These are phyloP conservation scores for Patiria miniata DNA, from an alignment of 35 echinoderm and acorn worm species.

Conservation along the genomic window DNA sequence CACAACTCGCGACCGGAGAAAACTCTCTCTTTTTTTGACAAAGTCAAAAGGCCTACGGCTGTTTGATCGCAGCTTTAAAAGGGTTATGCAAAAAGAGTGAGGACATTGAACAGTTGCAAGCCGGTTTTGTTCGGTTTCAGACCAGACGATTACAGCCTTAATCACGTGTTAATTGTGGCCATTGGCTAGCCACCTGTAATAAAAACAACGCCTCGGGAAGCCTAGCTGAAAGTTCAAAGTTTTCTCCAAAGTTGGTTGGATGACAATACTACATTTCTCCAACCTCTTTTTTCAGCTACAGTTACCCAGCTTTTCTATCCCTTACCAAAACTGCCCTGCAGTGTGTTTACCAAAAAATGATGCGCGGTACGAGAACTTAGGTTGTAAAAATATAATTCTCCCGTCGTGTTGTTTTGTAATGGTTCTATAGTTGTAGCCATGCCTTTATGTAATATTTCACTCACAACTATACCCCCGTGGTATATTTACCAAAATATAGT, in stretches of 20 bases:
- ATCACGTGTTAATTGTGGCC: constrained; percentile 4
- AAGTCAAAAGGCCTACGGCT: constrained; percentile 14
- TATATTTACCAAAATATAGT: too few relatives aligned
- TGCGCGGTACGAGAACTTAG: too few relatives aligned
- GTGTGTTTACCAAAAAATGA: too few relatives aligned
- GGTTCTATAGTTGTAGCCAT: too few relatives aligned
- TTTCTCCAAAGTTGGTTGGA: background rate
- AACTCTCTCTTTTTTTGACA: background rate
- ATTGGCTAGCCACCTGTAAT: constrained; percentile 23
- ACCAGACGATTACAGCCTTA: constrained; percentile 13
- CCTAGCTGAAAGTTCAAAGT: background rate
- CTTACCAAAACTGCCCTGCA: too few relatives aligned
- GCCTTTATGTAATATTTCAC: too few relatives aligned
- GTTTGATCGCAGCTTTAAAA: constrained; percentile 2
- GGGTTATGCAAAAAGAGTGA: background rate
- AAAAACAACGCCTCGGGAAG: constrained; percentile 1
- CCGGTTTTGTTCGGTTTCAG: constrained; percentile 17
- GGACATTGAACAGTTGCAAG: constrained; percentile 27
- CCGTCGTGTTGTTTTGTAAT: too few relatives aligned
- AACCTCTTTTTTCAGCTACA: background rate
- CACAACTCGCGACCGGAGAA: too few relatives aligned
- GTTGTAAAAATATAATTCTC: too few relatives aligned
- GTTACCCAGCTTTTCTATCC: background rate
- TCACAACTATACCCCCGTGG: too few relatives aligned
- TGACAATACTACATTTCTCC: background rate